phyloP scores from a whole-genome alignment of 2,888 invertebrate species.

The Operophtera brumata region DNA sequence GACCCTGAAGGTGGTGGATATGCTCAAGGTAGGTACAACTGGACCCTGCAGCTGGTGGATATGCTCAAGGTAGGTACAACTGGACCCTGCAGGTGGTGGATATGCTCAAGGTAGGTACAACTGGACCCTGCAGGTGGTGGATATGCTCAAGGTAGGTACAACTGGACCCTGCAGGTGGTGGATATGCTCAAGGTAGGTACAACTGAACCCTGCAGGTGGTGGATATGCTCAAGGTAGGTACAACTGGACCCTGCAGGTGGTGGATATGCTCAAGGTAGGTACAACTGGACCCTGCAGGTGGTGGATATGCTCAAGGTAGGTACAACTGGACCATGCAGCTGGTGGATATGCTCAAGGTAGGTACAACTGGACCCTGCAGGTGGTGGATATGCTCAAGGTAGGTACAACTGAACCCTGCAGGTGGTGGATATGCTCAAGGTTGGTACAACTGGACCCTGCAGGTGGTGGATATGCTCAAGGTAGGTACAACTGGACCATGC shows the following conservation, averaged over 20 bases:
- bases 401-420: slow-evolving; percentile 90
- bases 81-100: slow-evolving; percentile 89
- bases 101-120: slow-evolving; percentile 83
- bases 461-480: slow-evolving; percentile 82
- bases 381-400: slow-evolving; percentile 82
- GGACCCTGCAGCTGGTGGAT: slow-evolving; percentile 87
- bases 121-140: slow-evolving; percentile 89
- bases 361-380: slow-evolving; percentile 91
- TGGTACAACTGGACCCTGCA: slow-evolving; percentile 91
- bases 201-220: slow-evolving; percentile 91
- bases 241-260: slow-evolving; percentile 91
- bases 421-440: slow-evolving; percentile 83
- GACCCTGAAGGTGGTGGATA: slow-evolving; percentile 85
- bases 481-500: slow-evolving; percentile 91
- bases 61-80: slow-evolving; percentile 83
- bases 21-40: slow-evolving; percentile 85
- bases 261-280: slow-evolving; percentile 79
- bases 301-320: slow-evolving; percentile 80
- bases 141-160: slow-evolving; percentile 81
- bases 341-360: slow-evolving; percentile 80
- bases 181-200: slow-evolving; percentile 79
- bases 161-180: slow-evolving; percentile 90
- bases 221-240: slow-evolving; percentile 79
- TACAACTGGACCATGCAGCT: slow-evolving; percentile 91
- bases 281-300: slow-evolving; percentile 91